A percentile compares a stretch with the other conserved stretches of the same genome.
These are phyloP conservation scores for Diarsia mendica DNA, from an alignment of 2,888 invertebrate species.

Conservation along the genomic window DNA sequence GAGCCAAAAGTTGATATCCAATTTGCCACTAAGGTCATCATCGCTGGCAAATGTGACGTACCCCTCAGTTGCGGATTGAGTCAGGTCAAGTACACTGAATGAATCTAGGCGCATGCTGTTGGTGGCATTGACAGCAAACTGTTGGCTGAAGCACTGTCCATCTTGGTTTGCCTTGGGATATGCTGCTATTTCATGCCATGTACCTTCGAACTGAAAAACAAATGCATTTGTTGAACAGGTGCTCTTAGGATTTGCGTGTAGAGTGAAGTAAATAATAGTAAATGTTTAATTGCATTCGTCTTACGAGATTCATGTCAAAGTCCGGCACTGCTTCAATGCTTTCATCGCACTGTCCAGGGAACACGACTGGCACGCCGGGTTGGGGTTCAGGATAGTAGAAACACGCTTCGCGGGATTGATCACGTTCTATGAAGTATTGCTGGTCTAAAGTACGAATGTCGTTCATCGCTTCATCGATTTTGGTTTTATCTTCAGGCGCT, in stretches of 20 bases:
- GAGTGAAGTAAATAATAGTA: neutral
- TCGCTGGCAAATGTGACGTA: constrained; percentile 65
- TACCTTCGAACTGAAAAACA: constrained; percentile 73
- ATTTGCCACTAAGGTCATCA: constrained; percentile 71
- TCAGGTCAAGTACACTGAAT: constrained; percentile 70
- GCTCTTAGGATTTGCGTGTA: constrained; percentile 30
- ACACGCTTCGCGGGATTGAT: constrained; percentile 77
- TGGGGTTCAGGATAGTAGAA: constrained; percentile 79
- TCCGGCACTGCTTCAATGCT: constrained; percentile 71
- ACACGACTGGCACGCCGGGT: constrained; percentile 74
- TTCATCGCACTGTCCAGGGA: constrained; percentile 79
- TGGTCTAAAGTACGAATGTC: constrained; percentile 73
- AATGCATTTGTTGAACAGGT: constrained; percentile 27
- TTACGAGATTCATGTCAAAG: constrained; percentile 74
- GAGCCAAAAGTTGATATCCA: constrained; percentile 68
- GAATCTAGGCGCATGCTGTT: constrained; percentile 70
- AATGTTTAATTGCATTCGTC: constrained; percentile 8
- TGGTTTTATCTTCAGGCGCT: constrained; percentile 51
- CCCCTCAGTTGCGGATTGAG: constrained; percentile 63
- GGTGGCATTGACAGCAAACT: constrained; percentile 65
- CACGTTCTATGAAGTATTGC: constrained; percentile 71
- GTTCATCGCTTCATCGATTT: constrained; percentile 68
- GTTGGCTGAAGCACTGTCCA: constrained; percentile 78
- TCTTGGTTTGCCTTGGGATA: constrained; percentile 75
- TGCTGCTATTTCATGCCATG: constrained; percentile 77